These are phyloP conservation scores for Lindbergichthys nudifrons DNA, from an alignment of 2,797 vertebrate genomes.

Conservation along the genomic window DNA sequence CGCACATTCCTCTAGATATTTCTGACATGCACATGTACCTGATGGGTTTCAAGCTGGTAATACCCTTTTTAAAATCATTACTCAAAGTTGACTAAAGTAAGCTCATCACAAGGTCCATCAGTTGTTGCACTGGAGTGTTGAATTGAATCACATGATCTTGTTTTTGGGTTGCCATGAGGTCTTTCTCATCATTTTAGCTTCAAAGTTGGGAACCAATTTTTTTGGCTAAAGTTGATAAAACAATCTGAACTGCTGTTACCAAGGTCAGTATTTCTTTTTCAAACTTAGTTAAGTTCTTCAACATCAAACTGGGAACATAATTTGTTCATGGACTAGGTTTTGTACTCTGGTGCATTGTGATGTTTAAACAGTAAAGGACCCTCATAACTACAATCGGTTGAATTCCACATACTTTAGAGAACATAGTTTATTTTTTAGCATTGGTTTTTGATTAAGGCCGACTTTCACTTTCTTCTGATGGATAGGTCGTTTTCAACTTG, in stretches of 20 bases:
- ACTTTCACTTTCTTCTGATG: background rate
- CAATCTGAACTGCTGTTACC: background rate
- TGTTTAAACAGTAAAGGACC: too few relatives aligned
- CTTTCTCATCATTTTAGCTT: background rate
- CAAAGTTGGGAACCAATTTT: background rate
- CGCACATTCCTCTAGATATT: too few relatives aligned
- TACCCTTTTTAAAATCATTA: too few relatives aligned
- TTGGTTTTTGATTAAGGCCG: background rate
- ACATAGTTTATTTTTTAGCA: too few relatives aligned
- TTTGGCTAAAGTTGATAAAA: background rate
- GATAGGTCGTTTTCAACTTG: background rate
- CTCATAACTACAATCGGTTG: too few relatives aligned
- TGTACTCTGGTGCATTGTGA: background rate
- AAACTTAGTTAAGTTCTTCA: background rate
- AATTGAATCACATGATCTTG: too few relatives aligned
- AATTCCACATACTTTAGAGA: too few relatives aligned
- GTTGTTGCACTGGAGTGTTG: too few relatives aligned
- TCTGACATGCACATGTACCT: too few relatives aligned
- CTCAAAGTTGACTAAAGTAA: too few relatives aligned
- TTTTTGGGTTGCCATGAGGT: background rate
- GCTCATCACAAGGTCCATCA: too few relatives aligned
- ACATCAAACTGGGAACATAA: background rate
- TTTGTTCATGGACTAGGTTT: background rate
- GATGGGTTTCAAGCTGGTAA: too few relatives aligned
- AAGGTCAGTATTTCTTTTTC: background rate